Evolutionary conservation across 2,888 invertebrate genomes (phyloP), one percentile per base, ranked within the genome.

Genomic region (Drosophila mercatorum): DNA sequence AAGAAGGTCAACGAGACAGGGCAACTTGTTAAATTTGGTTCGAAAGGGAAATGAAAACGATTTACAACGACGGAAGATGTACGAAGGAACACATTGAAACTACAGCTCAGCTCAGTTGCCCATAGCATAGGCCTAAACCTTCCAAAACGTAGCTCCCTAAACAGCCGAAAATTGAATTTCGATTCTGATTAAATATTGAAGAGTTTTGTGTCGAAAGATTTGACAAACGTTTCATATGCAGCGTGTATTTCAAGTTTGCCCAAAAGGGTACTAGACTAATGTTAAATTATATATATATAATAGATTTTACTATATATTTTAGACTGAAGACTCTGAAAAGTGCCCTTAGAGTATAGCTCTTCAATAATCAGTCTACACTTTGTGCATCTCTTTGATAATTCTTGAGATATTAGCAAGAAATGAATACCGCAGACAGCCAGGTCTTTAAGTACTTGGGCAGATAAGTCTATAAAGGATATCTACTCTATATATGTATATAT

Each of bases 21-120:
- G 31, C 28, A 72, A 65, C 17, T 31, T 56, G 14, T 31, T 76
- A n/a, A 72, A 71, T 60, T 72, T 75, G 44, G 61, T 36, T 62
- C 46, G 7, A 49, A 59, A 55, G 14, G 12, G n/a, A 52, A 41
- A 28, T 31, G n/a, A 14, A 36, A 46, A 51, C 44, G 44, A 46
- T 36, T 51, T 28, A 28, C 41, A 44, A 61, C 10, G 51, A 44
- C 65, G 47, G 59, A 44, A 52, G 8, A 14, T 44, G 38, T 43
- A 28, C 17, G 5, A 36, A 12, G 34, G 12, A 22, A 68, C 26
- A 52, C n/a, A 36, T 34, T 34, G 14, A 56, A 58, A 8, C 12
- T 6, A 26, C 31, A 36, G 68, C 65, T 41, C 68, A 22, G 56
- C 65, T 68, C 52, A 26, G 38, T 26, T 53, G 52, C 2, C 52